These are phyloP conservation scores for Arctopsyche grandis DNA, from an alignment of 1,140 invertebrate genomes.

Conservation along the genomic window DNA sequence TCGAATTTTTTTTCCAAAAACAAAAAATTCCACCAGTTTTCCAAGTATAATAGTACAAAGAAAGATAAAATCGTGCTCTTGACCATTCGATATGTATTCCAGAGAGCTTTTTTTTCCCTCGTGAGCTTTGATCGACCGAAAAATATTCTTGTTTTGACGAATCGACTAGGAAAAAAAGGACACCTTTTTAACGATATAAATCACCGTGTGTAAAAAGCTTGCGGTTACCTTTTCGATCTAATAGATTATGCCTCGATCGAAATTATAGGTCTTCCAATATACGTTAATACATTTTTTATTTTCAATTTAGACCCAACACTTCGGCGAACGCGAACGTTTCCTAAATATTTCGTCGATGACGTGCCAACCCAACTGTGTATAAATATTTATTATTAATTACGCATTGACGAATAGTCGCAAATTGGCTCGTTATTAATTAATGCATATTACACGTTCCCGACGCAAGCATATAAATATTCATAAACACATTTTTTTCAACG, in stretches of 20 bases:
- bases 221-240: constrained; percentile 13
- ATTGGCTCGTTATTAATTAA: constrained; percentile 22
- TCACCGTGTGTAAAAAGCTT: constrained; percentile 16
- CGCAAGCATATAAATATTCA: constrained; percentile 9
- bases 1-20: not conserved
- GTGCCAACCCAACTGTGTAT: not conserved
- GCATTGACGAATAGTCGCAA: constrained; percentile 13
- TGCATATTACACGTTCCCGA: constrained; percentile 1
- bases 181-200: constrained; percentile 10
- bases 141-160: not conserved
- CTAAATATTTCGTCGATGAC: not conserved
- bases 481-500: not conserved
- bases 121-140: constrained; percentile 18
- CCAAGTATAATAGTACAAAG: not conserved
- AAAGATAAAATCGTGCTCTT: not conserved
- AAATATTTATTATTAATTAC: constrained; percentile 10
- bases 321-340: not conserved
- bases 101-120: not conserved
- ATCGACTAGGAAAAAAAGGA: constrained; percentile 2
- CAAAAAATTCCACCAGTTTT: not conserved
- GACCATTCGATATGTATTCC: too few relatives aligned
- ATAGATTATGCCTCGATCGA: constrained; percentile 7
- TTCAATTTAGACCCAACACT: constrained; percentile 9
- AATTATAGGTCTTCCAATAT: constrained; percentile 17
- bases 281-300: constrained; percentile 19